A percentile compares a stretch with the other conserved stretches of the same genome.
Evolutionary conservation across 2,888 invertebrate genomes (phyloP).

Genomic region (Amitus sp.): DNA sequence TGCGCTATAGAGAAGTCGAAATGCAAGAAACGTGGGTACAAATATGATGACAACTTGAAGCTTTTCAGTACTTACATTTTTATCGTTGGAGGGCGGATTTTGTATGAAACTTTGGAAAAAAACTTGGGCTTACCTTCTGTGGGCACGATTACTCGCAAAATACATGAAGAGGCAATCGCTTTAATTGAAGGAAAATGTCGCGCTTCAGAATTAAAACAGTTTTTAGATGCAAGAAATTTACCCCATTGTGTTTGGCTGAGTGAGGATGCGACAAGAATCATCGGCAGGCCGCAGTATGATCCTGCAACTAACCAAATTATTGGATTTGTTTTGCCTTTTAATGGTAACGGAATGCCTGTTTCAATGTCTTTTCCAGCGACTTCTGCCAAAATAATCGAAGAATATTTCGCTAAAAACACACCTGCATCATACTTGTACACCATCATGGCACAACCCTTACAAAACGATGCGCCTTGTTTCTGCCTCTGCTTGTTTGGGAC

Average conservation of each 20-base stretch:
- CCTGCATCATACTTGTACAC: conserved; percentile 36
- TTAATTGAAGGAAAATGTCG: background rate
- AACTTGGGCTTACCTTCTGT: conserved; percentile 34
- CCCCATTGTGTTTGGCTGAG: conserved; percentile 37
- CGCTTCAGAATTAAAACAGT: conserved; percentile 24
- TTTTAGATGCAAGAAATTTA: conserved; percentile 29
- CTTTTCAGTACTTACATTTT: conserved; percentile 10
- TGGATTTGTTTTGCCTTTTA: conserved; percentile 42
- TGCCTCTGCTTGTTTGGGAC: conserved; percentile 44
- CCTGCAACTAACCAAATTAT: conserved; percentile 39
- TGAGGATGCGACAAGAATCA: conserved; percentile 44
- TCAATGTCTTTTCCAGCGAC: conserved; percentile 31
- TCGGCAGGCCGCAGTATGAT: conserved; percentile 37
- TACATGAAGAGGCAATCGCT: background rate
- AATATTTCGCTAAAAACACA: conserved; percentile 26
- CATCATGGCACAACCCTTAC: conserved; percentile 42
- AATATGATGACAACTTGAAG: too few relatives aligned
- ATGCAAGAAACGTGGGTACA: too few relatives aligned
- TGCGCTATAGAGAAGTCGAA: too few relatives aligned
- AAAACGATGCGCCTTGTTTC: conserved; percentile 37
- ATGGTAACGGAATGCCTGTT: conserved; percentile 38
- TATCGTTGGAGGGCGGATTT: conserved; percentile 31
- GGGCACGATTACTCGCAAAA: conserved; percentile 19
- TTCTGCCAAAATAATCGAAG: conserved; percentile 33
- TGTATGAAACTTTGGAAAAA: conserved; percentile 33